Evolutionary conservation across 2,797 vertebrate genomes (phyloP), one percentile per base, ranked within the genome.

Genomic region (Ctenosaura bakeri): DNA sequence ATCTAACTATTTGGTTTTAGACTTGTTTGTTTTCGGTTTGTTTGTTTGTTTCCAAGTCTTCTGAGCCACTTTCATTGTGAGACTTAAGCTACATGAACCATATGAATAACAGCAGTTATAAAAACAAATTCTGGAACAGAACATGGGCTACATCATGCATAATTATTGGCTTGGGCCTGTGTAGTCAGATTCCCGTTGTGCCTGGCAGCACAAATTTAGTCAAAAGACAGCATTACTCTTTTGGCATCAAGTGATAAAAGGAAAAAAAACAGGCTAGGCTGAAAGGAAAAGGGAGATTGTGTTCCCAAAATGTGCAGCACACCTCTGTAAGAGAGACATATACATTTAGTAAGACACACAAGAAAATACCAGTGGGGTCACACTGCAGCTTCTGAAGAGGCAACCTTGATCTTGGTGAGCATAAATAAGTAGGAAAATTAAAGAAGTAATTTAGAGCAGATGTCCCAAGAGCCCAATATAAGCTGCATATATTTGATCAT

Each of bases 81-180:
- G 83, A 88, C 35, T 2, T 35, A n/a, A 85, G 7, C 26, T 73
- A 59, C 3, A 74, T 13, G 69, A 88, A 32, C 14, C 42, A 88
- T 35, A 12, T 90, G 73, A 0, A 0, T 0, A 4, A 32, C 77
- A 54, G 50, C 71, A 13, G 1, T 3, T 89, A 74, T 71, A 79
- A n/a, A 88, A 86, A 8, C 76, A 69, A 81, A n/a, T 35, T 26
- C 26, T 3, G 0, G 73, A 89, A 88, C 1, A 29, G 84, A 1
- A 0, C 2, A 66, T 52, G 78, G 54, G n/a, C 64, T 52, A 35
- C 32, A 66, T 42, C 50, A 66, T 71, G 74, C 71, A 59, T 73
- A 86, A 86, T 73, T 80, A 86, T 71, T 90, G 76, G n/a, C 76
- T 69, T 80, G 50, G 76, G 54, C 77, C n/a, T 73, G 50, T 71